phyloP scores from a whole-genome alignment of 2,797 vertebrate genomes.

The Sebastes alutus region DNA sequence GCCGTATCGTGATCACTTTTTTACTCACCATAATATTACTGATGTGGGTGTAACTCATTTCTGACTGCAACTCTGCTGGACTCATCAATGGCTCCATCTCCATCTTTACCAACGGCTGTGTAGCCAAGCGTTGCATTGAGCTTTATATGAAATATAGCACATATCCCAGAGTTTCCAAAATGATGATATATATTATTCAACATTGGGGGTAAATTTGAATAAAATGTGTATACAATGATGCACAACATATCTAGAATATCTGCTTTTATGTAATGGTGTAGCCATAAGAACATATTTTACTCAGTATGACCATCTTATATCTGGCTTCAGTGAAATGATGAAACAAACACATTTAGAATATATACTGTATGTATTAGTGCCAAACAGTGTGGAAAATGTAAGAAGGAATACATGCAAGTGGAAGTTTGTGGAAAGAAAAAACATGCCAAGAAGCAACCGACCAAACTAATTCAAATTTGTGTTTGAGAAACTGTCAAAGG shows the following conservation, averaged over 20 bases:
- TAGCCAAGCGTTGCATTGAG: neutral
- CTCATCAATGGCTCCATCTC: neutral
- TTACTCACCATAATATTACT: neutral
- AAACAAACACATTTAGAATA: neutral
- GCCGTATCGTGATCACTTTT: neutral
- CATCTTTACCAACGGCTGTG: neutral
- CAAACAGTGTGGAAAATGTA: neutral
- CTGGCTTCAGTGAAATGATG: neutral
- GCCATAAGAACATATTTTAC: neutral
- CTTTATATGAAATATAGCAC: slow-evolving; percentile 8
- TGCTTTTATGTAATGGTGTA: slow-evolving; percentile 8
- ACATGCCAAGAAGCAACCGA: neutral
- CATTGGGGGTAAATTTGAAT: neutral
- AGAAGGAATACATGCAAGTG: neutral
- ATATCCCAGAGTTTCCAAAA: neutral
- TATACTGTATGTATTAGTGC: neutral
- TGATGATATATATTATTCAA: neutral
- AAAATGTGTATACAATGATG: slow-evolving; percentile 1
- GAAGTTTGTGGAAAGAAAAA: neutral
- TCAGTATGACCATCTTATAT: neutral
- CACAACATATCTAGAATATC: neutral
- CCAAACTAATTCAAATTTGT: neutral
- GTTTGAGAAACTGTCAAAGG: neutral
- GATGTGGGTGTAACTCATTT: slow-evolving; percentile 2
- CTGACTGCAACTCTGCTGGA: neutral